These are phyloP conservation scores for Synergus japonicus DNA, from an alignment of 2,888 invertebrate species.

Conservation along the genomic window DNA sequence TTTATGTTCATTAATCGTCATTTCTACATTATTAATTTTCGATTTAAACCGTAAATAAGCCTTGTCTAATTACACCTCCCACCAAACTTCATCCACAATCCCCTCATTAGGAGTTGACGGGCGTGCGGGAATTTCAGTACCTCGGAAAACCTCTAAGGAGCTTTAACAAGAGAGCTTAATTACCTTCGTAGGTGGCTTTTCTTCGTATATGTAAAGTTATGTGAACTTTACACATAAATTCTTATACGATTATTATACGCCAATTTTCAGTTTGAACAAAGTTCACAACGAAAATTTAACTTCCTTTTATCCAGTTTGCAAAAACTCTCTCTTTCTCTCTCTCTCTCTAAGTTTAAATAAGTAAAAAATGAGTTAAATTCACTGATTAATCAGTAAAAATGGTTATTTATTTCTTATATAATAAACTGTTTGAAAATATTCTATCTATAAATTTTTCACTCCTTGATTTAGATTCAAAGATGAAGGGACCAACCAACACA, in stretches of 20 bases:
- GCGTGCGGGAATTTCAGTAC: slow-evolving; percentile 70
- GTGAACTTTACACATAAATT: slow-evolving; percentile 42
- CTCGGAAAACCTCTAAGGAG: slow-evolving; percentile 70
- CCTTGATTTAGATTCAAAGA: not conserved
- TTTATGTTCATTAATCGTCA: not conserved
- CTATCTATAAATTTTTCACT: not conserved
- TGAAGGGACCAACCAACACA: slow-evolving; percentile 28
- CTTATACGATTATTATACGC: not conserved
- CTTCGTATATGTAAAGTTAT: slow-evolving; percentile 54
- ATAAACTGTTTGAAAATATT: not conserved
- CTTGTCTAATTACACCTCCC: slow-evolving; percentile 46
- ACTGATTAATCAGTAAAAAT: too few species aligned
- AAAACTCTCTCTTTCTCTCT: too few species aligned
- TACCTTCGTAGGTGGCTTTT: slow-evolving; percentile 52
- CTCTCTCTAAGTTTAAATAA: too few species aligned
- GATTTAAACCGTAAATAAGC: not conserved
- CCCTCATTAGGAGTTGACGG: slow-evolving; percentile 71
- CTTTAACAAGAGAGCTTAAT: slow-evolving; percentile 66
- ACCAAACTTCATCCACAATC: slow-evolving; percentile 64
- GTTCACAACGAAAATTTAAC: not conserved
- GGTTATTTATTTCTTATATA: too few species aligned
- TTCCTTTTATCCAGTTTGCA: not conserved
- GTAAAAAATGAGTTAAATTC: too few species aligned
- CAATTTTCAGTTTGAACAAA: not conserved
- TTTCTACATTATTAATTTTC: not conserved